Evolutionary conservation across 2,797 vertebrate genomes (phyloP).

Genomic region (Alcedo atthis): DNA sequence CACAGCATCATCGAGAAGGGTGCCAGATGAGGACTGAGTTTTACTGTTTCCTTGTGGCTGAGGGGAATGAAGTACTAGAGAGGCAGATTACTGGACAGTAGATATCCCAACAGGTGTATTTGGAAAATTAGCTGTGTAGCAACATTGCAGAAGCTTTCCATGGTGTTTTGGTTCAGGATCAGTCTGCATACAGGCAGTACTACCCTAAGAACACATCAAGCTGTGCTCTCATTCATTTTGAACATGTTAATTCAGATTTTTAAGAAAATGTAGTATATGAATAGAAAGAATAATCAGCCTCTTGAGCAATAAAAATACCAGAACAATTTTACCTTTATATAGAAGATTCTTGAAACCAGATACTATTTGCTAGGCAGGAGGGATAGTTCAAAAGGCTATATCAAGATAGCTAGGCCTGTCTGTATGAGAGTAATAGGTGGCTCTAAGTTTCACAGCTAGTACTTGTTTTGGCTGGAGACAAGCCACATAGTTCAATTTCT

Average conservation of each 20-base stretch:
- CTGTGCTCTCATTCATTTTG: neutral
- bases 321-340: neutral
- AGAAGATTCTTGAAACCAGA: neutral
- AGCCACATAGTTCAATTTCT: neutral
- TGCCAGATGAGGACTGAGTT: neutral
- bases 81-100: neutral
- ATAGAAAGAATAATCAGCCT: neutral
- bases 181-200: neutral
- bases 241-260: neutral
- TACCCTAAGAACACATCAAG: neutral
- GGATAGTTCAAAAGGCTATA: neutral
- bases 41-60: neutral
- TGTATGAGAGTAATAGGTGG: neutral
- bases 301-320: neutral
- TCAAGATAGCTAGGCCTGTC: neutral
- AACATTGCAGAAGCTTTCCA: neutral
- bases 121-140: neutral
- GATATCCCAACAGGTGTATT: fast-evolving
- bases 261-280: neutral
- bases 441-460: neutral
- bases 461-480: neutral
- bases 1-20: neutral
- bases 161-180: neutral
- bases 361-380: neutral
- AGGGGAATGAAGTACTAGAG: neutral